These are phyloP conservation scores for Beris chalybata DNA, from an alignment of 2,888 invertebrate species.

Conservation along the genomic window DNA sequence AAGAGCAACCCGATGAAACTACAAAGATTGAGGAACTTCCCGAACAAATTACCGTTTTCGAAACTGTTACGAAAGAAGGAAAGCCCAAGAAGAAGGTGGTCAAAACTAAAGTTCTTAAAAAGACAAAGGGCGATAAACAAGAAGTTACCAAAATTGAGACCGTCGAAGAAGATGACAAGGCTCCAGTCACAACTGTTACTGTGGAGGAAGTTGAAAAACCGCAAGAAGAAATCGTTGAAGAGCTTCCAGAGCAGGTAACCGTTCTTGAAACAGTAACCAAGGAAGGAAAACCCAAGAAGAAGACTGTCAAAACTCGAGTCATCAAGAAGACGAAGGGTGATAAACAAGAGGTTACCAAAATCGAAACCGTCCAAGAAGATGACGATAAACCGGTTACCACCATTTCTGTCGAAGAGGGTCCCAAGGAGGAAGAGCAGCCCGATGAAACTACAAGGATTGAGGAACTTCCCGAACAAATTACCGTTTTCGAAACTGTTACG, in stretches of 20 bases:
- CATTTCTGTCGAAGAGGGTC: slow-evolving; percentile 43
- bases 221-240: slow-evolving; percentile 41
- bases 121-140: slow-evolving; percentile 42
- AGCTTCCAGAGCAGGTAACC: slow-evolving; percentile 45
- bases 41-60: slow-evolving; percentile 42
- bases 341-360: slow-evolving; percentile 47
- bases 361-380: slow-evolving; percentile 48
- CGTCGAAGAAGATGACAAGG: slow-evolving; percentile 46
- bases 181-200: slow-evolving; percentile 46
- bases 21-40: slow-evolving; percentile 45
- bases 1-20: slow-evolving; percentile 41
- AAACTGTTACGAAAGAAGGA: slow-evolving; percentile 41
- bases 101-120: slow-evolving; percentile 42
- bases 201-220: slow-evolving; percentile 46
- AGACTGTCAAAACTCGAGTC: slow-evolving; percentile 46
- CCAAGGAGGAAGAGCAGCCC: slow-evolving; percentile 47
- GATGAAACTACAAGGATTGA: slow-evolving; percentile 39
- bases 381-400: slow-evolving; percentile 49
- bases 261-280: slow-evolving; percentile 38
- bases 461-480: slow-evolving; percentile 51
- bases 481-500: slow-evolving; percentile 56
- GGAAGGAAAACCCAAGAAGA: slow-evolving; percentile 45
- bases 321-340: slow-evolving; percentile 45
- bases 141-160: slow-evolving; percentile 51
- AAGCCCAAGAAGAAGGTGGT: slow-evolving; percentile 43